Conservation (phyloP, 2,888 invertebrate species). For the Iphiclides podalirius region DNA sequence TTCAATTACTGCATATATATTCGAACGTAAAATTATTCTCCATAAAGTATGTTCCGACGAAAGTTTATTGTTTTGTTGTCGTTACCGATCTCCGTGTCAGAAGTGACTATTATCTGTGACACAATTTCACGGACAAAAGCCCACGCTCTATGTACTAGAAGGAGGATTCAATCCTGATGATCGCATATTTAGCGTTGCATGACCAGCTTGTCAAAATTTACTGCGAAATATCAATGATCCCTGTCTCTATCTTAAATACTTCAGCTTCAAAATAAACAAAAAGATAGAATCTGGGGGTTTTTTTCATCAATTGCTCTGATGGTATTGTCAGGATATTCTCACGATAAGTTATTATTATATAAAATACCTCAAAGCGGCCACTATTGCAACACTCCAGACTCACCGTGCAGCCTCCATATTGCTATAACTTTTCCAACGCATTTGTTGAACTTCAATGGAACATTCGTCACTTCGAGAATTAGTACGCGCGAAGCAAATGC, state of each 20-base stretch:
- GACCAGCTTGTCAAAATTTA: neutral
- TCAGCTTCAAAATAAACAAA: too few species aligned
- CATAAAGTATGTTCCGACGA: too few species aligned
- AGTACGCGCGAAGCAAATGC: constrained; percentile 37
- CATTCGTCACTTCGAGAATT: neutral
- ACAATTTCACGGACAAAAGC: constrained; percentile 49
- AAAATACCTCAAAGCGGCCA: neutral
- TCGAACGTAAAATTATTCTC: too few species aligned
- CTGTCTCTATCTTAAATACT: too few species aligned
- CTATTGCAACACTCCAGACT: neutral
- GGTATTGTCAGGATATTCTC: too few species aligned
- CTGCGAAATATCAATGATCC: neutral
- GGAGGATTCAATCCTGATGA: constrained; percentile 25
- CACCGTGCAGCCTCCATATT: neutral
- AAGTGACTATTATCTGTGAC: constrained; percentile 47
- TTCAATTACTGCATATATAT: too few species aligned
- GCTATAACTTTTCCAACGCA: too few species aligned
- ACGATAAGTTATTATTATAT: too few species aligned
- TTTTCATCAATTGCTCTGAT: too few species aligned
- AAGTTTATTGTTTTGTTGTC: constrained; percentile 28
- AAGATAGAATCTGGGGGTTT: too few species aligned
- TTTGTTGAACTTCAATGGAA: neutral
- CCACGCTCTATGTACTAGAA: constrained; percentile 33
- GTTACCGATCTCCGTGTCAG: constrained; percentile 35
- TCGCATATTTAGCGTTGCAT: too few species aligned